Percentiles rank a stretch among this genome's conserved stretches.
phyloP scores from a whole-genome alignment of 2,113 vertebrate species.

The Gallinago undulata region DNA sequence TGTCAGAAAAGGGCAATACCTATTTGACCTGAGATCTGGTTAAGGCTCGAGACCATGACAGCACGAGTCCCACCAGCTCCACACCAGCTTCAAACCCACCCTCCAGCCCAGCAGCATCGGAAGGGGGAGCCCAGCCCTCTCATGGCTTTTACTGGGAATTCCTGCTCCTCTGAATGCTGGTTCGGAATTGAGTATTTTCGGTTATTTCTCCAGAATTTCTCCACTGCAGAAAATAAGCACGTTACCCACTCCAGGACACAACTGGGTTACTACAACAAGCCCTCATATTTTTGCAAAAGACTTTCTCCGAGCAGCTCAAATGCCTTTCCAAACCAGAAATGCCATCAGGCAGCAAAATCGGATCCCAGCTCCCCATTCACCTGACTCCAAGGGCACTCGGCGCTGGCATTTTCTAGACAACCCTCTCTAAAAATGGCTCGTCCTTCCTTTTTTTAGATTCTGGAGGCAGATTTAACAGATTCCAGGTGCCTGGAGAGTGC shows the following conservation, averaged over 20 bases:
- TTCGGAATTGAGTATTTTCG: not conserved
- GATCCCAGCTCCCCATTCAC: not conserved
- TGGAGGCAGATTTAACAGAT: not conserved
- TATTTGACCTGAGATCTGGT: not conserved
- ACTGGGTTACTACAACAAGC: not conserved
- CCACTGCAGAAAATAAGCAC: not conserved
- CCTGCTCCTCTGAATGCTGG: not conserved
- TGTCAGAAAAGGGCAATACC: not conserved
- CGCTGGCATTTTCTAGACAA: not conserved
- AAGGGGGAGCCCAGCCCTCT: not conserved
- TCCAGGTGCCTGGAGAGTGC: not conserved
- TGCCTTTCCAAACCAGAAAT: not conserved
- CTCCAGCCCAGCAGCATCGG: not conserved
- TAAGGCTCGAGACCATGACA: not conserved
- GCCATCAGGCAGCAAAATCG: accelerated
- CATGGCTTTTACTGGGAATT: accelerated
- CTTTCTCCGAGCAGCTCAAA: not conserved
- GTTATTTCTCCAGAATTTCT: not conserved
- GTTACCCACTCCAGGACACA: not conserved
- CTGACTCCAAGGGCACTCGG: not conserved
- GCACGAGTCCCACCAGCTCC: not conserved
- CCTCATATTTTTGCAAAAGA: accelerated
- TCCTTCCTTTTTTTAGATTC: not conserved
- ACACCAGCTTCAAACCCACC: not conserved
- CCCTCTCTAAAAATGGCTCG: not conserved